These are phyloP conservation scores for Pammene aurita DNA, from an alignment of 2,888 invertebrate species.

Conservation along the genomic window DNA sequence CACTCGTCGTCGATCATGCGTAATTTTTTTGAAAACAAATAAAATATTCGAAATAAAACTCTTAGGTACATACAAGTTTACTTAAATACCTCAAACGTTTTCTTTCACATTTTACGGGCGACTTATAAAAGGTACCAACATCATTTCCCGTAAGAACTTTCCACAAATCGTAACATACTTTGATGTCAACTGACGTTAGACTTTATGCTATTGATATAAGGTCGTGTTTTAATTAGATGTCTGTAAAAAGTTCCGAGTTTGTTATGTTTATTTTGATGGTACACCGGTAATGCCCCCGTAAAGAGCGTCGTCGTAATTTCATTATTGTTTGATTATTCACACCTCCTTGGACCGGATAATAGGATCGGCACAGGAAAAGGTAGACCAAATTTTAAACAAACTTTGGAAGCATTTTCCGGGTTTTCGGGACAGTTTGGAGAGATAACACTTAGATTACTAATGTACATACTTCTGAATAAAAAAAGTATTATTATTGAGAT, in stretches of 20 bases:
- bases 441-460: neutral
- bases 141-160: neutral
- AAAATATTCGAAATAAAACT: neutral
- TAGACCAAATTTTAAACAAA: conserved; percentile 7
- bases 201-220: neutral
- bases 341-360: conserved; percentile 33
- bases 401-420: neutral
- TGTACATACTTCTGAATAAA: too few relatives aligned
- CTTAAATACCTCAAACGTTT: neutral
- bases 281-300: conserved; percentile 10
- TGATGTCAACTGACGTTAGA: neutral
- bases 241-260: neutral
- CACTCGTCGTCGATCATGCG: neutral
- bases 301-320: conserved; percentile 34
- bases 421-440: neutral
- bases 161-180: neutral
- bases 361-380: conserved; percentile 15
- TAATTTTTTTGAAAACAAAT: conserved; percentile 1
- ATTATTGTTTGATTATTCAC: conserved; percentile 42
- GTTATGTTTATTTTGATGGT: neutral
- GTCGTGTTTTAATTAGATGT: neutral
- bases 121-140: conserved; percentile 11
- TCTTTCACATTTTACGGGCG: conserved; percentile 5
- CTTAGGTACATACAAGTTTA: neutral
- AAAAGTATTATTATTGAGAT: neutral